phyloP scores from a whole-genome alignment of 2,113 vertebrate genomes.

The Tonatia bakeri region DNA sequence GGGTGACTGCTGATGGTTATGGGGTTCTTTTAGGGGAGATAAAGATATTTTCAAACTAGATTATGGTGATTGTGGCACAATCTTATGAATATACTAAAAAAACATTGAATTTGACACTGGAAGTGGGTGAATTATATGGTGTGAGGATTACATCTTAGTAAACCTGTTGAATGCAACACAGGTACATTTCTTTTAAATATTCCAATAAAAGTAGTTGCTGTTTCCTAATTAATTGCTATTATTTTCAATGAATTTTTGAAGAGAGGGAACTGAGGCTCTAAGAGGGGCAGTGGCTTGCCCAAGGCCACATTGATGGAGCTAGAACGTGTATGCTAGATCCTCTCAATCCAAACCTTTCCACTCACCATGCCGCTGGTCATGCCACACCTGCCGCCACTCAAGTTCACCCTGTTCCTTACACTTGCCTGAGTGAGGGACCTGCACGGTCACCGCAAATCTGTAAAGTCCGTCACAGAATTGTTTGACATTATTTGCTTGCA shows the following conservation, averaged over 20 bases:
- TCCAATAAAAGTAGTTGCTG: not conserved
- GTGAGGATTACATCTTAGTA: not conserved
- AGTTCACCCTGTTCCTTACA: not conserved
- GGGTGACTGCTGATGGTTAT: not conserved
- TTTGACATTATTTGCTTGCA: not conserved
- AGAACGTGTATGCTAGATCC: not conserved
- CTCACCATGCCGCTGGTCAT: not conserved
- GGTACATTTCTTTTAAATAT: not conserved
- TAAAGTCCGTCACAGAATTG: not conserved
- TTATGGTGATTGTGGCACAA: not conserved
- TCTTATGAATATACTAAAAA: not conserved
- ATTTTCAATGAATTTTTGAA: not conserved
- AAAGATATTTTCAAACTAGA: not conserved
- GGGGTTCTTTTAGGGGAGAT: not conserved
- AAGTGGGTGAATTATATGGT: not conserved
- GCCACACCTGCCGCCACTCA: not conserved
- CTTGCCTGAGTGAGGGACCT: not conserved
- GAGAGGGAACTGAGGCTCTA: not conserved
- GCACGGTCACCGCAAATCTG: not conserved
- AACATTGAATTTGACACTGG: not conserved
- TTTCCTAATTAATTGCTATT: not conserved
- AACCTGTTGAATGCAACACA: not conserved
- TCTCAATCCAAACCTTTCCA: not conserved
- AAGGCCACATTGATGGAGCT: not conserved
- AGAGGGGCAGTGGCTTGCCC: not conserved